Evolutionary conservation across 2,113 vertebrate species (phyloP).

Genomic region (Charina bottae): DNA sequence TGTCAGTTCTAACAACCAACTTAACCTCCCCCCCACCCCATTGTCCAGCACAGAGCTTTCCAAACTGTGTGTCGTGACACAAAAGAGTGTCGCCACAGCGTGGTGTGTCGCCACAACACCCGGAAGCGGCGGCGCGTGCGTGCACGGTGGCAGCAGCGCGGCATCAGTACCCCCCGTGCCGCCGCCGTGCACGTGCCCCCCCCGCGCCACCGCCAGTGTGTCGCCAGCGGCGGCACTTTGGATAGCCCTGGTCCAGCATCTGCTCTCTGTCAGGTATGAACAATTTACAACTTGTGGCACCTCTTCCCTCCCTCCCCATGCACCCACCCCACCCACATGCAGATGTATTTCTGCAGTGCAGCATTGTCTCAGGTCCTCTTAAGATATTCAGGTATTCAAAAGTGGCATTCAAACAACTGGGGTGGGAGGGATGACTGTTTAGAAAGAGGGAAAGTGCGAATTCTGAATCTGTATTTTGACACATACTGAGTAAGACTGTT

Average conservation of each 20-base stretch:
- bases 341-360: neutral
- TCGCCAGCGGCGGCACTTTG: too few species aligned
- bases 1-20: constrained; percentile 10
- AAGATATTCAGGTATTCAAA: neutral
- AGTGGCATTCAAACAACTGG: neutral
- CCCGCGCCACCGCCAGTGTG: too few species aligned
- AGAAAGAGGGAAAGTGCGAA: neutral
- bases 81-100: too few species aligned
- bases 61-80: too few species aligned
- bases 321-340: neutral
- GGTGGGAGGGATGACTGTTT: neutral
- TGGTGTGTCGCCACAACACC: too few species aligned
- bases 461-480: neutral
- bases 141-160: too few species aligned
- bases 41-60: constrained; percentile 14
- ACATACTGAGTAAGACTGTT: neutral
- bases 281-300: neutral
- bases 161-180: too few species aligned
- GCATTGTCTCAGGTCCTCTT: neutral
- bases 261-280: neutral
- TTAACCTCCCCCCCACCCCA: constrained; percentile 4
- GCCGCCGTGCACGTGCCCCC: too few species aligned
- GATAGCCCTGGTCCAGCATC: neutral
- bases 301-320: neutral
- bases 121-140: too few species aligned